phyloP scores from a whole-genome alignment of 2,888 invertebrate genomes.

The Pinctada fucata region DNA sequence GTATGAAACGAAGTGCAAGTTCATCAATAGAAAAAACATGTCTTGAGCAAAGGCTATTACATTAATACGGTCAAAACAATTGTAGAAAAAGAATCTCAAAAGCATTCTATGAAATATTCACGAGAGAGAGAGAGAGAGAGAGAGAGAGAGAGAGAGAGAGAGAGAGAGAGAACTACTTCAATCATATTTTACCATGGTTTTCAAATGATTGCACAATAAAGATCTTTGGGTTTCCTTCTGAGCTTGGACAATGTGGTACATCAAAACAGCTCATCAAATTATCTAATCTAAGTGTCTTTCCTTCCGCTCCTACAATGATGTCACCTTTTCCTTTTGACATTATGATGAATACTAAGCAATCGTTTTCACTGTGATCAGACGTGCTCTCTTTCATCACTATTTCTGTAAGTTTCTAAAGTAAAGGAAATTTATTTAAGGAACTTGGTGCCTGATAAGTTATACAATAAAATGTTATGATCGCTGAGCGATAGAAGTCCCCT shows the following conservation, averaged over 20 bases:
- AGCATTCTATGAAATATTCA: too few species aligned
- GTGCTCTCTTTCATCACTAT: slow-evolving; percentile 9
- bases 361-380: slow-evolving; percentile 4
- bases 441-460: too few species aligned
- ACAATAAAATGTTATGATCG: too few species aligned
- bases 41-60: too few species aligned
- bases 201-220: slow-evolving; percentile 34
- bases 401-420: slow-evolving; percentile 1
- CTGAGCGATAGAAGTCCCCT: too few species aligned
- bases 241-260: slow-evolving; percentile 26
- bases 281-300: slow-evolving; percentile 7
- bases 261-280: slow-evolving; percentile 29
- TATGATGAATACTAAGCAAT: slow-evolving; percentile 28
- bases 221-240: slow-evolving; percentile 34
- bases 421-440: not conserved
- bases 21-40: too few species aligned
- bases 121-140: too few species aligned
- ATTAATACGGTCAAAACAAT: too few species aligned
- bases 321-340: slow-evolving; percentile 34
- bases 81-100: too few species aligned
- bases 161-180: not conserved
- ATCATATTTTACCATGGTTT: not conserved
- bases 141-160: too few species aligned
- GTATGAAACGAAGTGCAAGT: too few species aligned
- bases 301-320: slow-evolving; percentile 23